phyloP scores from a whole-genome alignment of 2,888 invertebrate genomes.

The Spialia ferax region DNA sequence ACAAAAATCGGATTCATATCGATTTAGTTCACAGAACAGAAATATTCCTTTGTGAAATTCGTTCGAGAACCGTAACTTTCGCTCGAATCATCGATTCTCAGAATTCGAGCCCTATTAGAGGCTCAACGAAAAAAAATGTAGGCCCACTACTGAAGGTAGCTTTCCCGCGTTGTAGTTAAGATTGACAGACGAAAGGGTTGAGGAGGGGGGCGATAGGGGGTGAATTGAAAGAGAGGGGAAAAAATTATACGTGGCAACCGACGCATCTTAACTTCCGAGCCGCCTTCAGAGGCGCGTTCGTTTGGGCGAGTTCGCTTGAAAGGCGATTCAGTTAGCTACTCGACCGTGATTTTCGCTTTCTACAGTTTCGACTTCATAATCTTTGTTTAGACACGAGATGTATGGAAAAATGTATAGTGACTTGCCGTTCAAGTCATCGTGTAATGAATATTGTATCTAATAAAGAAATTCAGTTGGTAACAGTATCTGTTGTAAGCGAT shows the following conservation, averaged over 20 bases:
- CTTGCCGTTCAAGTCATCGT: not conserved
- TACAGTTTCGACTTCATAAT: not conserved
- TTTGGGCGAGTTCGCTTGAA: slow-evolving; percentile 51
- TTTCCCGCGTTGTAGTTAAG: slow-evolving; percentile 81
- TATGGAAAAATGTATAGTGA: not conserved
- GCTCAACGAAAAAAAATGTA: slow-evolving; percentile 67
- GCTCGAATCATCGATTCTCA: slow-evolving; percentile 71
- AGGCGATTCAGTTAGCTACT: slow-evolving; percentile 16
- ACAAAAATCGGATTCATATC: slow-evolving; percentile 40
- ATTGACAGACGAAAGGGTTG: slow-evolving; percentile 85
- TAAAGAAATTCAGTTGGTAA: too few species aligned
- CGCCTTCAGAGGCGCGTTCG: slow-evolving; percentile 67
- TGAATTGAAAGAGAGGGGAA: slow-evolving; percentile 82
- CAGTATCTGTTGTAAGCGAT: too few species aligned
- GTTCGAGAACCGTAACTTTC: slow-evolving; percentile 48
- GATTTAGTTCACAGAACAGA: slow-evolving; percentile 37
- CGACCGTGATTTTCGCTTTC: slow-evolving; percentile 5
- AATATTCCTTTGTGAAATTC: slow-evolving; percentile 46
- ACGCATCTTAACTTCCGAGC: slow-evolving; percentile 85
- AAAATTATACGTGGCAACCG: slow-evolving; percentile 84
- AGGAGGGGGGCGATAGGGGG: slow-evolving; percentile 67
- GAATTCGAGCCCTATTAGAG: slow-evolving; percentile 74
- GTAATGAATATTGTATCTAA: too few species aligned
- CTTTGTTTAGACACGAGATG: not conserved
- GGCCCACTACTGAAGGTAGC: slow-evolving; percentile 74